These are phyloP conservation scores for Xenopus laevis DNA, from an alignment of 2,113 vertebrate genomes.

Conservation along the genomic window DNA sequence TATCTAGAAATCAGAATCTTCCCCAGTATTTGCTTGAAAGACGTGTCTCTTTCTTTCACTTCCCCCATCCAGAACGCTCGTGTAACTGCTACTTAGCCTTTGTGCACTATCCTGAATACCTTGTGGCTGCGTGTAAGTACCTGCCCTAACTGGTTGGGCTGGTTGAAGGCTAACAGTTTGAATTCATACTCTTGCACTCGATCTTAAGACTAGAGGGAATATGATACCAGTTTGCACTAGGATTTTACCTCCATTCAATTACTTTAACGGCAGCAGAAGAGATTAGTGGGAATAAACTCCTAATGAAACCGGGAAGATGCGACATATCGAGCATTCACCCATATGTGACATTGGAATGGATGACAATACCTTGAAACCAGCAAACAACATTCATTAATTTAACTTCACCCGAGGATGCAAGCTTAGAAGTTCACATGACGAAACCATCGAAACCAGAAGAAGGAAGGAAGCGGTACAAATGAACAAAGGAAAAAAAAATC, in stretches of 20 bases:
- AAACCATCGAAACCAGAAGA: constrained; percentile 14
- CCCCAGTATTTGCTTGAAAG: neutral
- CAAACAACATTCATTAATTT: constrained; percentile 38
- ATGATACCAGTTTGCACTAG: constrained; percentile 69
- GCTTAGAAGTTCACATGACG: constrained; percentile 58
- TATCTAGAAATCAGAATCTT: neutral
- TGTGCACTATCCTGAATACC: constrained; percentile 44
- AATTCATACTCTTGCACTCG: constrained; percentile 57
- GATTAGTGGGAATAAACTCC: neutral
- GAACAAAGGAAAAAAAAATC: neutral
- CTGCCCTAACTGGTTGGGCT: constrained; percentile 92
- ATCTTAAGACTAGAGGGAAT: constrained; percentile 67
- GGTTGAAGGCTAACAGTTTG: constrained; percentile 88
- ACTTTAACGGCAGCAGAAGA: constrained; percentile 10
- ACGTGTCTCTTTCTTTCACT: constrained; percentile 29
- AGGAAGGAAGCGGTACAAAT: constrained; percentile 13
- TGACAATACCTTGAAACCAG: constrained; percentile 23
- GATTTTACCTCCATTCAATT: neutral
- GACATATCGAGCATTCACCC: neutral
- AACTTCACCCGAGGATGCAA: constrained; percentile 49
- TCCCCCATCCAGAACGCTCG: constrained; percentile 39
- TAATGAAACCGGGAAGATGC: neutral
- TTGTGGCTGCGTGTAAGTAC: constrained; percentile 64
- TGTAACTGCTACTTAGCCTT: constrained; percentile 33
- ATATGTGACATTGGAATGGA: neutral